phyloP scores from a whole-genome alignment of 2,113 vertebrate genomes.

The Hyla sarda region DNA sequence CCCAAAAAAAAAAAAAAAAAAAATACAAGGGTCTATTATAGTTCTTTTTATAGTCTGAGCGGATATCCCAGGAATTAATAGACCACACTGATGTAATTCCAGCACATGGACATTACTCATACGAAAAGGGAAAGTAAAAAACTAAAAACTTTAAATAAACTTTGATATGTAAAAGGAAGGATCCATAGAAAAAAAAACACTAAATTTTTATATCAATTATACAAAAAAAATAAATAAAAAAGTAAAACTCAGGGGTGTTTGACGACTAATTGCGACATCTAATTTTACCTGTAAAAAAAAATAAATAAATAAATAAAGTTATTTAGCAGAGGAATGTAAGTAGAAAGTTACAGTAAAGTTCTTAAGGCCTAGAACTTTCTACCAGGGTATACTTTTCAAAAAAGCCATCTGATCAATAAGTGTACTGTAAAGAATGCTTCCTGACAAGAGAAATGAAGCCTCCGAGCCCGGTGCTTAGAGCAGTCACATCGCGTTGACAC shows the following conservation, averaged over 20 bases:
- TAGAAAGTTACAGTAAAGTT: not conserved
- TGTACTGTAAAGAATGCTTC: conserved; percentile 23
- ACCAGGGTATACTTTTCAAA: conserved; percentile 15
- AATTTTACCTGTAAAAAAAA: no score
- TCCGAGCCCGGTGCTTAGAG: conserved; percentile 19
- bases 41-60: conserved; percentile 4
- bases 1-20: not conserved
- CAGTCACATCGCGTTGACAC: conserved; percentile 1
- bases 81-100: not conserved
- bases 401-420: not conserved
- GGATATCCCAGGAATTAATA: not conserved
- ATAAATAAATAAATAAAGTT: not conserved
- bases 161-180: no score
- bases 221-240: no score
- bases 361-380: conserved; percentile 41
- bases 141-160: not conserved
- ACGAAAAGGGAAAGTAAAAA: not conserved
- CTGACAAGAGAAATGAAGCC: not conserved
- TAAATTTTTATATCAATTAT: no score
- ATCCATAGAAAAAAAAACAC: no score
- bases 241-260: no score
- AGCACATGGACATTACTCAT: not conserved
- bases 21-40: not conserved
- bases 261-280: no score
- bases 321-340: not conserved